Percentiles rank a stretch among this genome's conserved stretches.
These are phyloP conservation scores for Drosophila histrio DNA, from an alignment of 2,888 invertebrate species.

Conservation along the genomic window DNA sequence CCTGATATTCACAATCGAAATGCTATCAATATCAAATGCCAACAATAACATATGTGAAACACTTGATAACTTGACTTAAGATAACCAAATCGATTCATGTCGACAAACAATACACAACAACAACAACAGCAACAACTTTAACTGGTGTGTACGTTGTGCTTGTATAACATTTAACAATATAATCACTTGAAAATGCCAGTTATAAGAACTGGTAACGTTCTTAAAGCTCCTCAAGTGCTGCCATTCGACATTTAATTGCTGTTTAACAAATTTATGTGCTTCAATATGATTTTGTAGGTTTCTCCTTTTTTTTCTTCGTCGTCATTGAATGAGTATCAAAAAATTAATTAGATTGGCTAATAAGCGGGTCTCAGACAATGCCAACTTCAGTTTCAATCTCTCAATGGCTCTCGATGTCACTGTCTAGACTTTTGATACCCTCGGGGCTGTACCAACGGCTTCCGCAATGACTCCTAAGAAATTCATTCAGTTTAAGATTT, in stretches of 20 bases:
- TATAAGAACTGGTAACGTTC: slow-evolving; percentile 51
- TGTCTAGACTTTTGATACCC: neutral
- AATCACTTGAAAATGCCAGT: slow-evolving; percentile 70
- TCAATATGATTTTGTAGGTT: neutral
- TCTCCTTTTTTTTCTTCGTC: neutral
- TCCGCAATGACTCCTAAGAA: slow-evolving; percentile 13
- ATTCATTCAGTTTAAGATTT: neutral
- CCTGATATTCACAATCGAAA: slow-evolving; percentile 26
- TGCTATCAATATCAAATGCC: slow-evolving; percentile 44
- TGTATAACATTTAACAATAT: slow-evolving; percentile 44
- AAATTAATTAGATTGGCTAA: slow-evolving; percentile 42
- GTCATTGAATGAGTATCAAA: slow-evolving; percentile 19
- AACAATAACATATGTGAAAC: slow-evolving; percentile 44
- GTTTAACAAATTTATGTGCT: slow-evolving; percentile 46
- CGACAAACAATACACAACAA: slow-evolving; percentile 52
- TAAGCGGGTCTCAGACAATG: slow-evolving; percentile 19
- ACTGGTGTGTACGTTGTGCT: neutral
- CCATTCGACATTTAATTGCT: slow-evolving; percentile 62
- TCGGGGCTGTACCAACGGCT: neutral
- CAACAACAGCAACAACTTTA: slow-evolving; percentile 6
- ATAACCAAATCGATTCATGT: slow-evolving; percentile 65
- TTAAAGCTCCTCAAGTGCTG: slow-evolving; percentile 51
- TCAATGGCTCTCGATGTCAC: slow-evolving; percentile 18
- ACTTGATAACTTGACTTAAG: slow-evolving; percentile 67
- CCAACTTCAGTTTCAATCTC: slow-evolving; percentile 11